These are phyloP conservation scores for Albula glossodonta DNA, from an alignment of 2,113 vertebrate species.

Conservation along the genomic window DNA sequence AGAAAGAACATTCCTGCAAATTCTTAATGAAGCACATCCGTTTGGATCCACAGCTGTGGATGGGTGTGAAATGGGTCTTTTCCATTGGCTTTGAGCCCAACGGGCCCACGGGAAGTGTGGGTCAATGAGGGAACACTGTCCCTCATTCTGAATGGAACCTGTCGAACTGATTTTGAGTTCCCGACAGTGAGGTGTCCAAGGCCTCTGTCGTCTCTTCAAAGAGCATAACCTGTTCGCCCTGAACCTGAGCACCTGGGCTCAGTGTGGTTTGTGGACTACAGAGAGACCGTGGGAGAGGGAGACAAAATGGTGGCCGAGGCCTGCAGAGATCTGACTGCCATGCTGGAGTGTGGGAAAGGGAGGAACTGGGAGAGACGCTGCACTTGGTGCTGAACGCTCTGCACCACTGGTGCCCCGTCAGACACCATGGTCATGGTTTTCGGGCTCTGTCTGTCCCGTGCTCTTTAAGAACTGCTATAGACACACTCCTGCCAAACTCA, in stretches of 20 bases:
- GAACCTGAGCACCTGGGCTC: not conserved
- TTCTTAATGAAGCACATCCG: not conserved
- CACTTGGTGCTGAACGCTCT: not conserved
- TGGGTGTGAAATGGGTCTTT: not conserved
- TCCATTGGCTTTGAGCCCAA: not conserved
- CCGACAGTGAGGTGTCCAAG: not conserved
- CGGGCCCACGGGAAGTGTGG: not conserved
- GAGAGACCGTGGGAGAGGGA: not conserved
- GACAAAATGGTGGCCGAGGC: not conserved
- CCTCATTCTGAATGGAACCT: not conserved
- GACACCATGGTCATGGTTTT: not conserved
- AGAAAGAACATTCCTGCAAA: not conserved
- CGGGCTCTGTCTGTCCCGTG: conserved; percentile 42
- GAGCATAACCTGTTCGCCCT: not conserved
- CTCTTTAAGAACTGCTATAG: conserved; percentile 32
- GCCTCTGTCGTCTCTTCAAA: not conserved
- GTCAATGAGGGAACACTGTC: not conserved
- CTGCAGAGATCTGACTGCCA: not conserved
- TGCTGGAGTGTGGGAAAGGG: not conserved
- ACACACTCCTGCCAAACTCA: conserved; percentile 38
- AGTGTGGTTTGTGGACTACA: not conserved
- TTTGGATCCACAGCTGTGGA: not conserved
- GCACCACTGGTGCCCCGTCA: conserved; percentile 17
- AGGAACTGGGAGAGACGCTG: not conserved
- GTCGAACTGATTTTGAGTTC: not conserved